Percentiles rank a stretch among this genome's conserved stretches.
Evolutionary conservation across 2,113 vertebrate genomes (phyloP).

Genomic region (Gymnorhina tibicen): DNA sequence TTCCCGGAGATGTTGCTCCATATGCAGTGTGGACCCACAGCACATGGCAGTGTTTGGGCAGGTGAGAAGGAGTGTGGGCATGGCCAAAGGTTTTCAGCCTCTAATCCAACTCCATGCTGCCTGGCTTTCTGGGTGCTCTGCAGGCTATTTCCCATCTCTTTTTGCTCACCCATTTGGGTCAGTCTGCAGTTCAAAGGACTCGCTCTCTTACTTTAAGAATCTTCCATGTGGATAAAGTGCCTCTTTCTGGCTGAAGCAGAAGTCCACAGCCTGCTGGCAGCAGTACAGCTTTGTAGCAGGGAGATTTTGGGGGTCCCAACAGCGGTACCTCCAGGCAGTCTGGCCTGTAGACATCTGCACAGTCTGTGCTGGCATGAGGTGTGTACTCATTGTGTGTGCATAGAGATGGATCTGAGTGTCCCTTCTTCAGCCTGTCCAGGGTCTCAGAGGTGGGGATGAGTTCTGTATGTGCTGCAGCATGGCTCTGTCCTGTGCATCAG

Average conservation of each 20-base stretch:
- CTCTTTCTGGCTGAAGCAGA: background rate
- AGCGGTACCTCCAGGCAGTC: background rate
- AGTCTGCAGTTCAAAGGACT: background rate
- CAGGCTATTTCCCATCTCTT: background rate
- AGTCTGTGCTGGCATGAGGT: background rate
- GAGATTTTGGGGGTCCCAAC: background rate
- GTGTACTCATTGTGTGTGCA: accelerated
- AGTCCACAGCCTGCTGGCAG: background rate
- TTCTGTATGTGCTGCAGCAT: background rate
- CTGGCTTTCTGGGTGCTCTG: background rate
- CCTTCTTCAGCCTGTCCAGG: background rate
- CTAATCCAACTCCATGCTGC: background rate
- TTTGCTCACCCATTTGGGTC: accelerated
- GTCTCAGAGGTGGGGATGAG: background rate
- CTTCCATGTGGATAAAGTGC: background rate
- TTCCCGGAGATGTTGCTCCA: background rate
- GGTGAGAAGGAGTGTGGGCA: background rate
- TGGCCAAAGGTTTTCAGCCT: background rate
- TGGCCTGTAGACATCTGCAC: background rate
- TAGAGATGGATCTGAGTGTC: background rate
- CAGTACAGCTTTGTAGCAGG: background rate
- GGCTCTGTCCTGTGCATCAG: background rate
- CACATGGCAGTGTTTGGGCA: background rate
- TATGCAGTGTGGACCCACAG: background rate
- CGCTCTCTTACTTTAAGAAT: background rate